These are phyloP conservation scores for Lytechinus pictus DNA, from an alignment of 35 echinoderm and acorn worm genomes.

Conservation along the genomic window DNA sequence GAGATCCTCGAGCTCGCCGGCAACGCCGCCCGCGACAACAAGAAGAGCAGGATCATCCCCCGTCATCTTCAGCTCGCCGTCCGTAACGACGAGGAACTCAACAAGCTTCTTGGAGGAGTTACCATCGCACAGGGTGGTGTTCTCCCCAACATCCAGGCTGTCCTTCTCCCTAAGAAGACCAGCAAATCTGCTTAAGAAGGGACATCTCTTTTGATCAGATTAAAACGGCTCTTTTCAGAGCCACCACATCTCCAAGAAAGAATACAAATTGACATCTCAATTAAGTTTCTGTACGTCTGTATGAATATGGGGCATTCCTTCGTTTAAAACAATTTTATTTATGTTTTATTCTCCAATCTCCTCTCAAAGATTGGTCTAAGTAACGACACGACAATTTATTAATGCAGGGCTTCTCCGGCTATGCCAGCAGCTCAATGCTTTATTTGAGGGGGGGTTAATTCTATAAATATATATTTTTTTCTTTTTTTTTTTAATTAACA, in stretches of 20 bases:
- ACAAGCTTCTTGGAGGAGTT: slow-evolving; percentile 70
- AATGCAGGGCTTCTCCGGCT: too few species aligned
- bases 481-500: too few species aligned
- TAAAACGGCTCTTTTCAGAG: slow-evolving; percentile 81
- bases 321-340: too few species aligned
- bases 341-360: too few species aligned
- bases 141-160: slow-evolving; percentile 93
- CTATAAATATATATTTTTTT: too few species aligned
- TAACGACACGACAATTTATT: too few species aligned
- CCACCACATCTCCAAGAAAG: slow-evolving; percentile 66
- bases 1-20: slow-evolving; percentile 89
- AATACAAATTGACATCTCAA: not conserved
- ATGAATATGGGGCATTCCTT: too few species aligned
- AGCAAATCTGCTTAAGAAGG: slow-evolving; percentile 40
- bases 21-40: slow-evolving; percentile 90
- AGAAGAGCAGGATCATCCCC: slow-evolving; percentile 81
- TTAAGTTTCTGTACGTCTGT: not conserved
- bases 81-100: slow-evolving; percentile 86
- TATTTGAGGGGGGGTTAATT: too few species aligned
- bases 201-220: too few species aligned
- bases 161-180: slow-evolving; percentile 84
- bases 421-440: too few species aligned
- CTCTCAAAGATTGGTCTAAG: too few species aligned
- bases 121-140: slow-evolving; percentile 87
- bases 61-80: slow-evolving; percentile 85